Evolutionary conservation across 2,113 vertebrate species (phyloP).

Genomic region (Rhinolophus sinicus): DNA sequence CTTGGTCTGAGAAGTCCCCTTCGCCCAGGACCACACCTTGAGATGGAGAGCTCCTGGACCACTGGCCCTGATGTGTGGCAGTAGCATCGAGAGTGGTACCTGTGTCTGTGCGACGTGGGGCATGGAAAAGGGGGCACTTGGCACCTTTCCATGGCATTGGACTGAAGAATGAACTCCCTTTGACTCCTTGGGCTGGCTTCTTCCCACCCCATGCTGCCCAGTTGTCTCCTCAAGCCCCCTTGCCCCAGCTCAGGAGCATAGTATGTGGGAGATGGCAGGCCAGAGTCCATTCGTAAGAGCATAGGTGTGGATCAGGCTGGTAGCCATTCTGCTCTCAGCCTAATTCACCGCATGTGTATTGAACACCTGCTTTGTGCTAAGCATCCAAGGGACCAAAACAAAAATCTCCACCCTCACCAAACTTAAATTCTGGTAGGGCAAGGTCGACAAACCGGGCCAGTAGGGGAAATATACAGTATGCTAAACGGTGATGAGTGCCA

Average conservation of each 20-base stretch:
- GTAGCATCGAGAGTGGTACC: neutral
- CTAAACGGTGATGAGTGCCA: neutral
- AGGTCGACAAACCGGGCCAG: neutral
- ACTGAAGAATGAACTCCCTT: neutral
- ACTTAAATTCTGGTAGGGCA: neutral
- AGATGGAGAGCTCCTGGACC: neutral
- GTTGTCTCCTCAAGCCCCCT: neutral
- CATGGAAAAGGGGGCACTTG: neutral
- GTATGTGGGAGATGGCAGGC: neutral
- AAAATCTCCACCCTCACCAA: neutral
- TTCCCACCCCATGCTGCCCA: accelerated
- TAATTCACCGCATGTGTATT: neutral
- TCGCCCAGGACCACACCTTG: neutral
- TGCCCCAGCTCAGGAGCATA: neutral
- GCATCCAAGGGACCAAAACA: neutral
- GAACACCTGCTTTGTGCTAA: neutral
- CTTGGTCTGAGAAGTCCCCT: neutral
- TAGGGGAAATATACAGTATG: neutral
- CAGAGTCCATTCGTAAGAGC: neutral
- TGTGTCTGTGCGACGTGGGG: neutral
- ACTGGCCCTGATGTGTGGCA: neutral
- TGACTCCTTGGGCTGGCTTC: neutral
- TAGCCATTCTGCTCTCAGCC: neutral
- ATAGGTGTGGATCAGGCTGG: neutral
- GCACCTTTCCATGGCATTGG: neutral